Evolutionary conservation across 2,797 vertebrate species (phyloP).

Genomic region (Nyctalus aviator): DNA sequence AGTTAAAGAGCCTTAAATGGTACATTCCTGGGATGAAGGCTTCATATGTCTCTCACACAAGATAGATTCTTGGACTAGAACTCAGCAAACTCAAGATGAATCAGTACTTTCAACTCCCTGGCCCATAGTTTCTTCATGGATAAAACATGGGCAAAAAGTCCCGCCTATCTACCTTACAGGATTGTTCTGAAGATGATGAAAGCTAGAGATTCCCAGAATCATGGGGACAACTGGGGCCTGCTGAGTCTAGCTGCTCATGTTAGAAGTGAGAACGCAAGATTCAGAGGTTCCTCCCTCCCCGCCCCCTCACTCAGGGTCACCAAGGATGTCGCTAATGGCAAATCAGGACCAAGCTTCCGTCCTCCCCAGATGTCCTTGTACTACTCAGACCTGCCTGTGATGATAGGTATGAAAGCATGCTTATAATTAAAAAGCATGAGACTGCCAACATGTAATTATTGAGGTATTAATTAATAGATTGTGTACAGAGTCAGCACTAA

Average conservation of each 20-base stretch:
- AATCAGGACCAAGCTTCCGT: background rate
- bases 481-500: constrained; percentile 21
- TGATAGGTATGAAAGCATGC: background rate
- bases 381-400: background rate
- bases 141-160: background rate
- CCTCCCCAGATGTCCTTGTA: background rate
- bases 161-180: background rate
- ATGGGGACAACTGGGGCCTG: background rate
- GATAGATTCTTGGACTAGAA: background rate
- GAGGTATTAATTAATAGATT: constrained; percentile 62
- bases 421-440: background rate
- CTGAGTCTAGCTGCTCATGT: background rate
- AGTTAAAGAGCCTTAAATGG: background rate
- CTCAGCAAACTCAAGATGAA: background rate
- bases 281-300: background rate
- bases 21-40: background rate
- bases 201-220: constrained; percentile 38
- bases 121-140: background rate
- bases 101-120: background rate
- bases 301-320: background rate
- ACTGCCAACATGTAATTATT: constrained; percentile 30
- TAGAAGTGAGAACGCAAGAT: background rate
- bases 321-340: background rate
- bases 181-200: background rate
- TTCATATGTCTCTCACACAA: background rate